Evolutionary conservation across 2,888 invertebrate species (phyloP), one percentile per base, ranked within the genome.

Genomic region (Dryocosmus kuriphilus): DNA sequence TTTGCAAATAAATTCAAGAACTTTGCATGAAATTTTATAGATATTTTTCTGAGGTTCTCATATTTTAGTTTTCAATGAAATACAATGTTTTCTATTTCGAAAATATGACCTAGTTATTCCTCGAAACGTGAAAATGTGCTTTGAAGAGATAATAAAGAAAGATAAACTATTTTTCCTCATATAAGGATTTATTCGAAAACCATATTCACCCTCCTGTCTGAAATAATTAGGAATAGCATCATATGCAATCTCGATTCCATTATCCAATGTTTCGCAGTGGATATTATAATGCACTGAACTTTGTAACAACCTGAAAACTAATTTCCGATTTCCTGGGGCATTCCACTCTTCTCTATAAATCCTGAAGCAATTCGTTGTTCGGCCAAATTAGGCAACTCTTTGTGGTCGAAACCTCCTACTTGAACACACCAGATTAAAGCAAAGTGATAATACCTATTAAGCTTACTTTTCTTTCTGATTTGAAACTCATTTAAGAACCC

Each of bases 231-330:
- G n/a, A 32, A 35, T 65, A 65, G 19, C 32, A 65, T 65, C 32
- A 38, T 8, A 65, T 22, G 51, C 30, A 51, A 63, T 71, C 51
- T 51, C 30, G n/a, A 71, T n/a, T 30, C 30, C 16, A 65, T 71
- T 30, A 71, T 51, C n/a, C 16, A 30, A 30, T 71, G 51, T 51
- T 71, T 71, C 71, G 7, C 46, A 71, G 11, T 71, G n/a, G 11
- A 22, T 71, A 51, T 71, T 51, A 71, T 71, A 71, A 51, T 71
- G 71, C n/a, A 71, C 71, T 71, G 22, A 71, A 71, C 51, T 71
- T 71, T 19, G 30, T 32, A 71, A 71, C 30, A 71, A 71, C 27
- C 30, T 51, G 0, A 46, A 71, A 71, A 71, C 71, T 71, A 71
- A 71, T 71, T 71, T 51, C 71, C 71, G 27, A 71, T 71, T 71